A percentile compares a stretch with the other conserved stretches of the same genome.
Evolutionary conservation across 2,797 vertebrate genomes (phyloP).

Genomic region (Mormyrus proboscirostris): DNA sequence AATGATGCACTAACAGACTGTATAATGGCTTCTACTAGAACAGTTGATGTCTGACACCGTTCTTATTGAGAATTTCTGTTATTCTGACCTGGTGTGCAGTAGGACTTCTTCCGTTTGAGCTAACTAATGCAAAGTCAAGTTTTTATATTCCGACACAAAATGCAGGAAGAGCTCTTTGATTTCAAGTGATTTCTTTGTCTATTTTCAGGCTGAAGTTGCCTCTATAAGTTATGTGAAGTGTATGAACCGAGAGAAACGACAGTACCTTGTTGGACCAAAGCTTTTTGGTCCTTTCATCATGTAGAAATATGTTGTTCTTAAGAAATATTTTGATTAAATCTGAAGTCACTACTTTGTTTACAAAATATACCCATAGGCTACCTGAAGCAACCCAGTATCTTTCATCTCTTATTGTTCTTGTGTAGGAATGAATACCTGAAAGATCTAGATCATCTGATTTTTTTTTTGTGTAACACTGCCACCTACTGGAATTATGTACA

Average conservation of each 20-base stretch:
- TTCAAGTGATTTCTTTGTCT: background rate
- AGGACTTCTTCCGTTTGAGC: background rate
- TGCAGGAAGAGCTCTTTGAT: background rate
- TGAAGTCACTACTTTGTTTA: background rate
- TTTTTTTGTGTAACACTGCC: background rate
- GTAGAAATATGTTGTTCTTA: background rate
- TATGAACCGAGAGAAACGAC: background rate
- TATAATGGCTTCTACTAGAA: background rate
- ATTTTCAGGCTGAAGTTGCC: background rate
- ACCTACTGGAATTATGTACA: background rate
- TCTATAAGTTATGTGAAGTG: background rate
- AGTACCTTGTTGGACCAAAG: background rate
- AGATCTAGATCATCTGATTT: background rate
- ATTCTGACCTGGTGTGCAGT: background rate
- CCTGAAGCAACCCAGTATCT: background rate
- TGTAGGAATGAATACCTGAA: background rate
- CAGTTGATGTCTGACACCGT: background rate
- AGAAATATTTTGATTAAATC: background rate
- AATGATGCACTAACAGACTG: background rate
- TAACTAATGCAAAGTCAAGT: background rate
- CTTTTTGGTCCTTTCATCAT: background rate
- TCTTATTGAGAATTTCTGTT: background rate
- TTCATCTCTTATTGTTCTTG: background rate
- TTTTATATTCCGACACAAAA: background rate
- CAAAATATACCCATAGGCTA: background rate